Evolutionary conservation across 2,113 vertebrate species (phyloP), one percentile per base, ranked within the genome.

Genomic region (Riparia riparia): DNA sequence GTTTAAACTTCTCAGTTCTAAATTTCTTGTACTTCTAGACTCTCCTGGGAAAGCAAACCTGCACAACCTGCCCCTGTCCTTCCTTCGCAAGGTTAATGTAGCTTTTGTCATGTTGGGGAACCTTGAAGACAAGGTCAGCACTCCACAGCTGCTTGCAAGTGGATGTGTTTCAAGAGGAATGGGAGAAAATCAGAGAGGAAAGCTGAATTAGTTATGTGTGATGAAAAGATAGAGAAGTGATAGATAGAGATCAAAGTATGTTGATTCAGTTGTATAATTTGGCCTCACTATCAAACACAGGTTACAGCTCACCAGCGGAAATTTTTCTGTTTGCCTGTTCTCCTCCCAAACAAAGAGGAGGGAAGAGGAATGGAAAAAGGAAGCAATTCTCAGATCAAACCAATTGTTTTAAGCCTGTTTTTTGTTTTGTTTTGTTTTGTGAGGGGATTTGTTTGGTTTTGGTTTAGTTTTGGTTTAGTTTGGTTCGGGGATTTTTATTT

Each of bases 221-320:
- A 68, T 81, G 53, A 79, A 83, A 85, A 63, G 57, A 68, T 50
- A 91, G 42, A 95, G 85, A 92, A 95, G 56, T 74, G 68, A 71
- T 77, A 80, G 65, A 44, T 70, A 63, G 51, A 89, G 66, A 95
- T 89, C 61, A 92, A 89, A 97, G 47, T 25, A 12, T 92, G 73
- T 95, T 95, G 77, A 86, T 76, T 94, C 84, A 82, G 60, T 96
- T 97, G 41, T 82, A 82, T 70, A 93, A 82, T 76, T 91, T 96
- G 65, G 49, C 66, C 41, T 93, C 64, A 45, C 31, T 82, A 31
- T 41, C 76, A 91, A 93, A 76, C 47, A 60, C 26, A 91, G 63
- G 51, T 92, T 87, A 92, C 28, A 66, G 60, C 92, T 90, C 77
- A 93, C 50, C 26, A 73, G 57, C 34, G 16, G 56, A 82, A 64